Conservation (phyloP, 30 jellyfish, hydroid and myxozoan genomes). For the Rhopilema esculentum region DNA sequence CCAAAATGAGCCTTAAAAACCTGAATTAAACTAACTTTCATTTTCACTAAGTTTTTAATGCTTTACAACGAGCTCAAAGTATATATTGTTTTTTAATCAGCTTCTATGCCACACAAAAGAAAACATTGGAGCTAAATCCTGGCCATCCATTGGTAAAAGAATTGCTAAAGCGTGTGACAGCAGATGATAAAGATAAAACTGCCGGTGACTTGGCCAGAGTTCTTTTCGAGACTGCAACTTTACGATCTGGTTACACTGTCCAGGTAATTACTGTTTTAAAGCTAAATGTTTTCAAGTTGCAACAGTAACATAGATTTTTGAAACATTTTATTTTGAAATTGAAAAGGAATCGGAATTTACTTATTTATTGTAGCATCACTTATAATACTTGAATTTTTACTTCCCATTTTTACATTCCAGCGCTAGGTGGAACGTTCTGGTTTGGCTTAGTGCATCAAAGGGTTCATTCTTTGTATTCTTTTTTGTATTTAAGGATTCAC, state of each 20-base stretch:
- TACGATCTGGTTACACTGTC: constrained; percentile 91
- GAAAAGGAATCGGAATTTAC: not conserved
- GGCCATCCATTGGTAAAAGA: constrained; percentile 98
- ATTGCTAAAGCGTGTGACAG: constrained; percentile 73
- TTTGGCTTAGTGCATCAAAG: not conserved
- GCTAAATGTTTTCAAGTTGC: not conserved
- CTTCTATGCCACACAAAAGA: constrained; percentile 97
- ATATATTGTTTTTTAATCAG: too few species aligned
- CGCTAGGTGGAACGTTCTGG: too few species aligned
- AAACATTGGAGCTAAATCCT: constrained; percentile 92
- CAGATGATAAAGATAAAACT: constrained; percentile 84
- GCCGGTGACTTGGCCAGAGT: constrained; percentile 94
- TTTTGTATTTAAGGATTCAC: constrained; percentile 57
- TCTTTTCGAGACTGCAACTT: constrained; percentile 96
- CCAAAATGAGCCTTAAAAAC: not conserved
- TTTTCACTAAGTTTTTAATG: too few species aligned
- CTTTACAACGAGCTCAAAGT: too few species aligned
- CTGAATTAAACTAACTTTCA: not conserved
- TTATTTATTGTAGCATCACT: too few species aligned
- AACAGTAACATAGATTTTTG: not conserved
- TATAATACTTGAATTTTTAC: too few species aligned
- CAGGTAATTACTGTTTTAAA: constrained; percentile 55
- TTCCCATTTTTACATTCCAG: too few species aligned
- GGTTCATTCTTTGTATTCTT: not conserved
- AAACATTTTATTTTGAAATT: not conserved